Evolutionary conservation across 2,797 vertebrate species (phyloP), one percentile per base, ranked within the genome.

Genomic region (Florisuga fusca): DNA sequence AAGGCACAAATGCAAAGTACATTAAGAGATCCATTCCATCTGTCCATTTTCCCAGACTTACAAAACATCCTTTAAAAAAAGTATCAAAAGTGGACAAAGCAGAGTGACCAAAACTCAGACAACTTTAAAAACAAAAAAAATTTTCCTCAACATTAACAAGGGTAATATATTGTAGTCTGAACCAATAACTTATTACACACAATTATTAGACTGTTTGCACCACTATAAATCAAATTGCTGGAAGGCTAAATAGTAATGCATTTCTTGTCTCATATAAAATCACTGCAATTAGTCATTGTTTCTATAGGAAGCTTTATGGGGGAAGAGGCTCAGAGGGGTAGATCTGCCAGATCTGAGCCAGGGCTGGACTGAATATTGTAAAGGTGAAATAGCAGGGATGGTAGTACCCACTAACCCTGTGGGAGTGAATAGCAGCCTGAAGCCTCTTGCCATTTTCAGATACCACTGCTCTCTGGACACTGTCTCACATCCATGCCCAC

Each of bases 231-330:
- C 48, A 89, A 77, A 54, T 31, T 71, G 53, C 16, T 63, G 21
- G 17, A 84, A 89, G n/a, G 18, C 2, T 61, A 31, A 61, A 11
- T 27, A 83, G 33, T n/a, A 87, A 59, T 69, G 43, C 23, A 36
- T 77, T 89, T 89, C 31, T 89, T 57, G 62, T 64, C 69, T 86
- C n/a, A 18, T 22, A 38, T 16, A 50, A 94, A 85, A 45, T 33
- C 11, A 7, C 10, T 61, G 50, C 18, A 92, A 69, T 80, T 75
- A 84, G 34, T 38, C 67, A 50, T 9, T 50, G n/a, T 87, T 92
- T 87, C 72, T 67, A 19, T 9, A 71, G 58, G 12, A 83, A 53
- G 4, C 1, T 54, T 67, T 78, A 46, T 15, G 19, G 66, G 15
- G 12, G 38, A 68, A 48, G 76, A 63, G 11, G 8, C 31, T 67